Base-by-base conservation (phyloP, 2,888 invertebrate genomes). In the Pelosia muscerda region DNA sequence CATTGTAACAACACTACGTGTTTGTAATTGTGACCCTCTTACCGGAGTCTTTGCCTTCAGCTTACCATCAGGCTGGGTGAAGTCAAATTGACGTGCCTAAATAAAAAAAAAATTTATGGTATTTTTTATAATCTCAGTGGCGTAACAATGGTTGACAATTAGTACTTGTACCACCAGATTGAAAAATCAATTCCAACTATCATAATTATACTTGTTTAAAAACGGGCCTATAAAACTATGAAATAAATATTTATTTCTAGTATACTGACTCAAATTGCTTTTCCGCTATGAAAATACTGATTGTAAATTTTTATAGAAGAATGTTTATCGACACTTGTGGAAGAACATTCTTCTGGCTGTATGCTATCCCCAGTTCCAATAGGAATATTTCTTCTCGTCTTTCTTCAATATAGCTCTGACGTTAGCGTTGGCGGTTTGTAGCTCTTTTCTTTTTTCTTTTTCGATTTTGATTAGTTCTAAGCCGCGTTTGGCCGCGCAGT, bases 401-500 rank as follows among this genome's bases (percentile, higher is more conserved):
- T 90, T 91, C 79, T 91, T 94, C 22, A 95, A 75, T 55, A 95
- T 92, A 19, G 90, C 81, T 76, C 87, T 89, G 19, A 95, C 90
- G 65, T 92, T 93, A 0, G 84, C 73, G 54, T 92, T 87, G 0
- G 95, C 93, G 57, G 90, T 89, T 67, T 90, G 90, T 1, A 94
- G 76, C 68, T 94, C 92, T 79, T 90, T 89, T 22, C 95, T 87
- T 64, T 92, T 93, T 61, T 96, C 95, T 34, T 95, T 90, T 74
- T 96, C 96, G 74, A 95, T 91, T 77, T 95, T 92, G 60, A 96
- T 92, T 11, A 96, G 90, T 79, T 96, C 95, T 23, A 97, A 87
- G 13, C 96, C 96, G 42, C 95, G 95, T 87, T 95, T 96, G 4
- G 96, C 97, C 0, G 96, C 96, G 81, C 96, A 96, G 74, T 96